Evolutionary conservation across 2,888 invertebrate genomes (phyloP), one percentile per base, ranked within the genome.

Genomic region (Antitype chi): DNA sequence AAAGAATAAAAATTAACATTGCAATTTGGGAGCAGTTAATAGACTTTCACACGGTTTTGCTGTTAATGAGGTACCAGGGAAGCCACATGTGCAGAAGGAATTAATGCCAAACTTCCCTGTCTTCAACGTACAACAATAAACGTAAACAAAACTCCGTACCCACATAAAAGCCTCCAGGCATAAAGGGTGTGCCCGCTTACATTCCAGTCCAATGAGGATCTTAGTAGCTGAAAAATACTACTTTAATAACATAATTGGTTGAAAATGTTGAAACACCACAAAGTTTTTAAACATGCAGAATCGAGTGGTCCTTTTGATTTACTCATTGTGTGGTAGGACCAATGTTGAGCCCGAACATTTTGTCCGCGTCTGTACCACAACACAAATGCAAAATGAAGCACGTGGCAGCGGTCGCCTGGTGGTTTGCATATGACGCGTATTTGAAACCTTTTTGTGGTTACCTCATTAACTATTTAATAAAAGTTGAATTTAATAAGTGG

Each of bases 341-440:
- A 67, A 49, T 66, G 66, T 62, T 32, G 2, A 69, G 62, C 74
- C 57, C 17, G 20, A 78, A 62, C 70, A 60, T 60, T 73, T 78
- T 28, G 74, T 43, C 49, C 25, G 62, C 63, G 53, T 60, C 59
- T 55, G 76, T 43, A 62, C 62, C 53, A 57, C 69, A 57, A 43
- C 28, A 79, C 49, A 73, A 74, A 82, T 85, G 84, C 85, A 82
- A 79, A 67, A 74, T n/a, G 17, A 32, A 28, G 82, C 85, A 82
- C 84, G 84, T 84, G 84, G 69, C 79, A 71, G 17, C 52, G 47
- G 11, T 60, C 68, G 77, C 81, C 87, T 87, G 83, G 76, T 88
- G 75, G 63, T 89, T 89, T 86, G 66, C 87, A 85, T 87, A 85
- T 84, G 86, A 74, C 78, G 79, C 69, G 67, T 76, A 74, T 74